Base-by-base conservation (phyloP, 2,113 vertebrate species). In the Sylvilagus bachmani region DNA sequence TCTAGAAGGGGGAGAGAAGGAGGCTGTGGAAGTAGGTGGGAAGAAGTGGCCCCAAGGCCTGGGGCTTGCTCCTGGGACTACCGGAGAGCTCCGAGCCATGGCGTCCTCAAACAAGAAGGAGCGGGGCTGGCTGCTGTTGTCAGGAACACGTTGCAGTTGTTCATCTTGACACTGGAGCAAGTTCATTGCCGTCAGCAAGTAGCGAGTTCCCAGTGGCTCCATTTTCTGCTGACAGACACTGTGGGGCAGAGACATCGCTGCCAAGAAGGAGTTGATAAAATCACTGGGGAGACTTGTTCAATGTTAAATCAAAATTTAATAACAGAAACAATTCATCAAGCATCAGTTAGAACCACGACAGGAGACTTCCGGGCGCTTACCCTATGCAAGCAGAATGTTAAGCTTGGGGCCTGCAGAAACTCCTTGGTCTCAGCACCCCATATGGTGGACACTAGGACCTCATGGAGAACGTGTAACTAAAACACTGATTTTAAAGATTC, bases 1-100 rank as follows among this genome's bases (percentile, higher is more conserved):
- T 69, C 49, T 6, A 2, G 22, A 64, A 58, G 66, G 7, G 21
- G 3, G 16, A 79, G 90, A 1, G 25, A 22, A 55, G 13, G 5
- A 19, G 44, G 58, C 70, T 19, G 71, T 36, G 49, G 74, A 44
- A 33, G 8, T 21, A 64, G 53, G 53, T 55, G 36, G 29, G 31
- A 64, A 71, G 64, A 44, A 31, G 14, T 12, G 19, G 11, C 29
- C 27, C 17, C 31, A 61, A 10, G 53, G n/a, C 24, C 21, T 4
- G 1, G 14, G 69, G 13, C 36, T n/a, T n/a, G 77, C 1, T 2
- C 25, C 51, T 51, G 2, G 27, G 22, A 31, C 10, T 0, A 10
- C 86, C 13, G 0, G 1, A 58, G 16, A 44, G n/a, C 62, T 33
- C 13, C 12, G 0, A 49, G 53, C 24, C 24, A 5, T 9, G 38